Base-by-base conservation (phyloP, 2,113 vertebrate species). In the Corvus cornix region DNA sequence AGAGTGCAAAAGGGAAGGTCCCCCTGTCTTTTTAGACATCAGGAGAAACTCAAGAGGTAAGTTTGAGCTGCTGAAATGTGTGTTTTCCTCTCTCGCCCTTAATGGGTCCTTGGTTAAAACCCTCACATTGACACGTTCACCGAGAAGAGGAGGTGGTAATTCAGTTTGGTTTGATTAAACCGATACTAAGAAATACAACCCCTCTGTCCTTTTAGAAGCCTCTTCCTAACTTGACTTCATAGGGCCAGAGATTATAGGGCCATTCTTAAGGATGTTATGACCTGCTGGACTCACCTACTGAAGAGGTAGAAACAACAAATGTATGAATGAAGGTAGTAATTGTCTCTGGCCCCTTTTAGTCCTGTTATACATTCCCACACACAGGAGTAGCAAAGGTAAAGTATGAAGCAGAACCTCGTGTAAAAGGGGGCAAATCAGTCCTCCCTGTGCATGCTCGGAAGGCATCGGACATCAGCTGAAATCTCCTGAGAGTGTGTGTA, bases 11-110 rank as follows among this genome's bases (percentile, higher is more conserved):
- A 64, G 44, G 60, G 86, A 94, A 93, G 86, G 76, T 93, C 44
- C 41, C 31, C 19, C 18, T 79, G 37, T 72, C 79, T 78, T 33
- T 93, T 93, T 37, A 91, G 63, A 70, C 59, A 59, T 88, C 51
- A 82, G 88, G 90, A 88, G 88, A 93, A 94, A 73, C 24, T 86
- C 52, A 51, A 74, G 79, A 93, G 93, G 92, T 59, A 37, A 81
- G 60, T 81, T 92, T 26, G 92, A 86, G 44, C 41, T 81, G 85
- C 44, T 89, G 82, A 93, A 86, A 67, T 46, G 35, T 69, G 11
- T 84, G 56, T 78, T 68, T 90, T 94, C 68, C 48, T 87, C 43
- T 96, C 39, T 24, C 21, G 19, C 49, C 60, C 33, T 68, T 67
- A 31, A 13, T 15, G 39, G 15, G 41, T 49, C n/a, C 37, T 52